phyloP scores from a whole-genome alignment of 2,888 invertebrate genomes.

The Ophion slaviceki region DNA sequence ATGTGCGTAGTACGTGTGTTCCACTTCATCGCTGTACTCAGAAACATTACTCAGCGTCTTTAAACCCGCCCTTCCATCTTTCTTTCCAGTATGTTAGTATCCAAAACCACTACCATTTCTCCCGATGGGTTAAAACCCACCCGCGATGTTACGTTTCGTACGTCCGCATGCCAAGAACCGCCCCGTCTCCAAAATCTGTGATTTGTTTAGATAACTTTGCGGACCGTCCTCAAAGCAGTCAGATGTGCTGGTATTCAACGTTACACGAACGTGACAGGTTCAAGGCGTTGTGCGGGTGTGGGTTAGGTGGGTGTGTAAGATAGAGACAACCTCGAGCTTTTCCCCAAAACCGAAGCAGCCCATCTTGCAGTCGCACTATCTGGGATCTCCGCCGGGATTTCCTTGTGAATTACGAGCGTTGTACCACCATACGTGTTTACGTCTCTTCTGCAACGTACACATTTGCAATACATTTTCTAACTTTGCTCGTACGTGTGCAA shows the following conservation, averaged over 20 bases:
- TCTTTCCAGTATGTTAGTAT: neutral
- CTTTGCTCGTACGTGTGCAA: constrained; percentile 2
- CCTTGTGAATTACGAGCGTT: constrained; percentile 59
- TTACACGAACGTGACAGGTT: neutral
- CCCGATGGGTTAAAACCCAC: constrained; percentile 37
- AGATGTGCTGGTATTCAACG: neutral
- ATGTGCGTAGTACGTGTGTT: no score
- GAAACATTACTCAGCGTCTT: constrained; percentile 1
- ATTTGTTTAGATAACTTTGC: neutral
- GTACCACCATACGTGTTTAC: constrained; percentile 43
- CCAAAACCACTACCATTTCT: constrained; percentile 33
- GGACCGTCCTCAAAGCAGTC: neutral
- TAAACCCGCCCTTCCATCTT: neutral
- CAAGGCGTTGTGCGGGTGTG: neutral
- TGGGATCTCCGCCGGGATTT: constrained; percentile 62
- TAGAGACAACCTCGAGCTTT: constrained; percentile 11
- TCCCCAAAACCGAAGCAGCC: constrained; percentile 45
- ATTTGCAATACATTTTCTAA: constrained; percentile 57
- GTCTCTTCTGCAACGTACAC: constrained; percentile 48
- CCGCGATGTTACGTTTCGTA: constrained; percentile 35
- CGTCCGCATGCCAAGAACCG: constrained; percentile 22
- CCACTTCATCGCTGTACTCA: no score
- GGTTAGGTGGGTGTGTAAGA: neutral
- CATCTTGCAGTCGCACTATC: constrained; percentile 47
- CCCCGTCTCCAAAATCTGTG: neutral